Evolutionary conservation across 1,140 invertebrate species (phyloP).

Genomic region (Uloborus diversus): DNA sequence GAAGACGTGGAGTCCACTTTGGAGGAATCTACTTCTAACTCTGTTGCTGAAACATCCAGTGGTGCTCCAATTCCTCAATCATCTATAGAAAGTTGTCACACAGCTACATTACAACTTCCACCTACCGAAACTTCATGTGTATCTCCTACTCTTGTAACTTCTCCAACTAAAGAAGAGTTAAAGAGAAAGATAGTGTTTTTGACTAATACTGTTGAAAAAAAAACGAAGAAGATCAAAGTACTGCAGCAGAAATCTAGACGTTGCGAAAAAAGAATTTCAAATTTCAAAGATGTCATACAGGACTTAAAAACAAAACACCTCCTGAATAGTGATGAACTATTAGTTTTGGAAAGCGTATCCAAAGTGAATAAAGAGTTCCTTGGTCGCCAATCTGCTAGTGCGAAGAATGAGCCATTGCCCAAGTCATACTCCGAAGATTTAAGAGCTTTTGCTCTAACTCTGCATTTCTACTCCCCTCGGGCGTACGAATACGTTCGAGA

Average conservation of each 20-base stretch:
- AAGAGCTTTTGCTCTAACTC: too few species aligned
- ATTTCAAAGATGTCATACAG: neutral
- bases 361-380: too few species aligned
- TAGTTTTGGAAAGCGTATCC: neutral
- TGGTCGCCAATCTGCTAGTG: too few species aligned
- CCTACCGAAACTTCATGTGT: too few species aligned
- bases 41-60: too few species aligned
- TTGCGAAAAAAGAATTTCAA: neutral
- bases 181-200: neutral
- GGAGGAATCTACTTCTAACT: too few species aligned
- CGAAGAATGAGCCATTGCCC: neutral
- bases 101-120: too few species aligned
- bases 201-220: neutral
- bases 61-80: too few species aligned
- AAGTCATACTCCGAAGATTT: neutral
- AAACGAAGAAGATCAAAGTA: neutral
- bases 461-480: too few species aligned
- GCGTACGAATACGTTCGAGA: constrained; percentile 3
- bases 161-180: neutral
- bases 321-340: neutral
- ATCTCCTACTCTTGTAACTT: too few species aligned
- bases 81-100: too few species aligned
- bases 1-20: too few species aligned
- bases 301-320: neutral
- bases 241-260: neutral